Percentiles rank a stretch among this genome's conserved stretches.
These are phyloP conservation scores for Dasyornis broadbenti DNA, from an alignment of 2,113 vertebrate species.

Conservation along the genomic window DNA sequence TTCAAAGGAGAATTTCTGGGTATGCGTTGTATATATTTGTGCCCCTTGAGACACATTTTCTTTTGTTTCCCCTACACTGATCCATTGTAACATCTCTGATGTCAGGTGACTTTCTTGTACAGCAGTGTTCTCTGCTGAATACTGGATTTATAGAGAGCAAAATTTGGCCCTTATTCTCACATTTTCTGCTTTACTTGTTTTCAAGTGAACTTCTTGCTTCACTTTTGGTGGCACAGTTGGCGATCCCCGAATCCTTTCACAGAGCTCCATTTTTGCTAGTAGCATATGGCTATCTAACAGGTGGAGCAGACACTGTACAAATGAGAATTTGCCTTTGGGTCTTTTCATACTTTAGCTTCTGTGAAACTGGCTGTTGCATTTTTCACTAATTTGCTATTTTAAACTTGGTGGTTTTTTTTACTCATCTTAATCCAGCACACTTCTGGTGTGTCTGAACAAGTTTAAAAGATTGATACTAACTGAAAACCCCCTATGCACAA, in stretches of 20 bases:
- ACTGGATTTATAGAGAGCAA: neutral
- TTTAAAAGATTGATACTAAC: neutral
- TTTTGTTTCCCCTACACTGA: neutral
- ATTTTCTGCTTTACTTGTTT: neutral
- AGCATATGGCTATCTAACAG: conserved; percentile 49
- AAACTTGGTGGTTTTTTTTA: neutral
- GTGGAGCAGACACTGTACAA: conserved; percentile 18
- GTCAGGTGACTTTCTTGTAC: neutral
- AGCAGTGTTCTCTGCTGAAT: neutral
- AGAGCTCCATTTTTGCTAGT: conserved; percentile 15
- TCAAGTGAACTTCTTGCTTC: neutral
- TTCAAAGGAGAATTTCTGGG: conserved; percentile 35
- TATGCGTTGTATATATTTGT: neutral
- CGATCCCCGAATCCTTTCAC: neutral
- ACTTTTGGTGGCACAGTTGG: neutral
- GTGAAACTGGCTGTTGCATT: conserved; percentile 31
- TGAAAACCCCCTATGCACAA: neutral
- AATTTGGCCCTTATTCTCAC: neutral
- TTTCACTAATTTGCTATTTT: conserved; percentile 3
- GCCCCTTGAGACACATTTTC: neutral
- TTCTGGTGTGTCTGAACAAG: neutral
- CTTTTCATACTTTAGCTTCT: conserved; percentile 25
- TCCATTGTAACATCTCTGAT: neutral
- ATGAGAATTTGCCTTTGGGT: conserved; percentile 52
- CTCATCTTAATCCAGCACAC: neutral